Evolutionary conservation across 2,113 vertebrate genomes (phyloP).

Genomic region (Tyto alba): DNA sequence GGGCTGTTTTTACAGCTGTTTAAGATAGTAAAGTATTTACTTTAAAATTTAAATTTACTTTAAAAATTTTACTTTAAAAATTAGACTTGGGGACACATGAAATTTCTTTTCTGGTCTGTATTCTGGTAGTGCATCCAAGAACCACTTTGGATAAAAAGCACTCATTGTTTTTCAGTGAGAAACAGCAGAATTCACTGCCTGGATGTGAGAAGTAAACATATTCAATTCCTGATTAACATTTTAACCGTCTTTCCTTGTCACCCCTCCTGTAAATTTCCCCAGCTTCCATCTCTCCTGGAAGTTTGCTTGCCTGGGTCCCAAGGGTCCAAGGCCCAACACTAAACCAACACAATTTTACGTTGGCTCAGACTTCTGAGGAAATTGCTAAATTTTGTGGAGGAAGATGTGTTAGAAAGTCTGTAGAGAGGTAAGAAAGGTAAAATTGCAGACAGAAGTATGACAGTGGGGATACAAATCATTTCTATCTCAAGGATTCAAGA

Average conservation of each 20-base stretch:
- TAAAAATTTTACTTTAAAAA: no score
- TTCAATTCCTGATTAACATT: not conserved
- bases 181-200: not conserved
- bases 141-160: not conserved
- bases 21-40: not conserved
- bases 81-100: not conserved
- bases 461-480: not conserved
- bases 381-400: not conserved
- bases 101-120: not conserved
- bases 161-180: not conserved
- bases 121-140: not conserved
- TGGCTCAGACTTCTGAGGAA: not conserved
- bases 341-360: not conserved
- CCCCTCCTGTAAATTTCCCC: not conserved
- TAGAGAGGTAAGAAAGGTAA: not conserved
- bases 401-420: not conserved
- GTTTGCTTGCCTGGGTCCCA: not conserved
- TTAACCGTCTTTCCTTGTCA: not conserved
- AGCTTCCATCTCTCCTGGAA: not conserved
- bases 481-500: not conserved
- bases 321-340: not conserved
- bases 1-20: not conserved
- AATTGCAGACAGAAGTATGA: not conserved
- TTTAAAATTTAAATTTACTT: no score
- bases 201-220: not conserved